phyloP scores from a whole-genome alignment of 64 coral and sea anemone species.

The Porites lutea region DNA sequence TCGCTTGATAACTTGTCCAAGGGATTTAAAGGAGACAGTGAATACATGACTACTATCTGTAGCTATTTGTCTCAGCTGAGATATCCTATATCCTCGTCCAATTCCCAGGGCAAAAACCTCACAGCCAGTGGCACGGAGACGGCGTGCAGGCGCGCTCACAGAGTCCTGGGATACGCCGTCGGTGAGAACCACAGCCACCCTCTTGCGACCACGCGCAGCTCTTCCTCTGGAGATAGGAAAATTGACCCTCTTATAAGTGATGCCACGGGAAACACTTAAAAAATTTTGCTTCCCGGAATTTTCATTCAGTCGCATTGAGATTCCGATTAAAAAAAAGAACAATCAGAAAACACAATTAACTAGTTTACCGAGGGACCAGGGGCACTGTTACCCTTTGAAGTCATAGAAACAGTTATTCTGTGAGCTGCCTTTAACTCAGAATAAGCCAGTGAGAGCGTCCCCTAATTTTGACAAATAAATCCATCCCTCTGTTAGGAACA shows the following conservation, averaged over 20 bases:
- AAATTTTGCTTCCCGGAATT: no score
- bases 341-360: no score
- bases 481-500: no score
- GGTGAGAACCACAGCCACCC: conserved; percentile 15
- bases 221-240: background rate
- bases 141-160: background rate
- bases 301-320: no score
- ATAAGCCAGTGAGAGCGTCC: no score
- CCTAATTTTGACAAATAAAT: no score
- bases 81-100: conserved; percentile 35
- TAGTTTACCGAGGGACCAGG: no score
- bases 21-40: conserved; percentile 18
- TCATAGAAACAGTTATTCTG: no score
- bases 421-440: no score
- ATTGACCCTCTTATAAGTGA: background rate
- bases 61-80: conserved; percentile 37
- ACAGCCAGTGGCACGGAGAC: background rate
- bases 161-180: conserved; percentile 36
- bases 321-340: no score
- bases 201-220: background rate
- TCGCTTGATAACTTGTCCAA: conserved; percentile 8
- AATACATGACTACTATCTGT: conserved; percentile 26
- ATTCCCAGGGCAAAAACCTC: conserved; percentile 40
- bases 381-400: no score
- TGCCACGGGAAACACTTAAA: no score